phyloP scores from a whole-genome alignment of 37 sponge, comb jelly and placozoan genomes.

The Eunapius fragilis region DNA sequence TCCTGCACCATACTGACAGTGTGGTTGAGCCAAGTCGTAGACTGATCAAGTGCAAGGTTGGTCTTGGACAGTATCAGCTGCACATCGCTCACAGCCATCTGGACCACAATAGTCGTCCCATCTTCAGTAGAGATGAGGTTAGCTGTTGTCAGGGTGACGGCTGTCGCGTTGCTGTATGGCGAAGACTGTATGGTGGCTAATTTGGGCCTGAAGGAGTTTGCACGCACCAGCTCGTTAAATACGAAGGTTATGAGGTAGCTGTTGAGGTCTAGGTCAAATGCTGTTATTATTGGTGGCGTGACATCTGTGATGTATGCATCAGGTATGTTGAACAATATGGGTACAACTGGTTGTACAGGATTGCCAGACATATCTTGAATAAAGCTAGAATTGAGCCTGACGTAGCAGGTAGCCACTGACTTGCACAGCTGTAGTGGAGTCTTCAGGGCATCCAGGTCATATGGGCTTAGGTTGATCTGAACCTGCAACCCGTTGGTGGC shows the following conservation, averaged over 20 bases:
- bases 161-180: conserved; percentile 12
- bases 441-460: conserved; percentile 69
- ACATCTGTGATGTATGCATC: conserved; percentile 44
- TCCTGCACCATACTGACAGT: conserved; percentile 62
- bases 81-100: conserved; percentile 49
- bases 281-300: conserved; percentile 59
- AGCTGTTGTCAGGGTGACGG: conserved; percentile 36
- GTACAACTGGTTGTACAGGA: conserved; percentile 35
- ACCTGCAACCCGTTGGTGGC: conserved; percentile 31
- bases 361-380: conserved; percentile 84
- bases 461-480: conserved; percentile 43
- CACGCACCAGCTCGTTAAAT: conserved; percentile 82
- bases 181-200: conserved; percentile 62
- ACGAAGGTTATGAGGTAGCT: conserved; percentile 45
- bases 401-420: conserved; percentile 40
- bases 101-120: conserved; percentile 35
- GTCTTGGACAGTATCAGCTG: conserved; percentile 54
- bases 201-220: conserved; percentile 24
- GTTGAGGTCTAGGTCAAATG: conserved; percentile 83
- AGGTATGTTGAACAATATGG: neutral
- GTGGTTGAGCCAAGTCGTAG: conserved; percentile 76
- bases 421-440: conserved; percentile 52
- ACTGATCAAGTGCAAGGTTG: conserved; percentile 38
- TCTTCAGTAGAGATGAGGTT: conserved; percentile 9
- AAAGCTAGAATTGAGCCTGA: conserved; percentile 57